Evolutionary conservation across 1,140 invertebrate genomes (phyloP), one percentile per base, ranked within the genome.

Genomic region (Cydia fagiglandana): DNA sequence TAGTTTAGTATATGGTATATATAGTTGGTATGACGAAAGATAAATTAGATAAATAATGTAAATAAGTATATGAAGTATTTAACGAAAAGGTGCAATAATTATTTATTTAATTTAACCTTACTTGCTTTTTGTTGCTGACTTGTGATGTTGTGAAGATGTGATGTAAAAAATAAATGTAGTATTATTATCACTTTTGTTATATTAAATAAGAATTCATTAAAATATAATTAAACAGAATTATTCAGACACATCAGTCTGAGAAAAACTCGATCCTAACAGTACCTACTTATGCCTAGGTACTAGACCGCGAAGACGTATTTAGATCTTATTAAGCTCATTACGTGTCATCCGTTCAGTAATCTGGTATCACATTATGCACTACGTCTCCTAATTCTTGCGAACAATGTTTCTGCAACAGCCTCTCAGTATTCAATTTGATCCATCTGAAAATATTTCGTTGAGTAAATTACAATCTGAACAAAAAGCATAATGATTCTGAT

Each of bases 391-490:
- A 0, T 24, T 61, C 20, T 20, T 61, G 56, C 17, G 56, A 61
- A 61, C 56, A 61, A 61, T 61, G 56, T 61, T 61, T 61, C 0
- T 9, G 0, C 20, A 61, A 24, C 17, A 61, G 20, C n/a, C 56
- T 61, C 20, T 61, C 56, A 61, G 78, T 84, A 73, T 88, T 88
- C 4, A 86, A 74, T 61, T 75, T 81, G n/a, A 88, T 85, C 86
- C 87, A 88, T 38, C 86, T 86, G 78, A 28, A 80, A 81, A 74
- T 47, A 47, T 15, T 15, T 41, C 1, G 38, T 41, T 41, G 5
- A 41, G 7, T 41, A 9, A 9, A 41, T 41, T 41, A 41, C 38
- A 10, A 41, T 41, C 38, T 1, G 9, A 10, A 41, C 4, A 38
- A 45, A 45, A 45, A 45, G 41, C 7, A 45, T 34, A 34, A 34